These are phyloP conservation scores for Mythimna albipuncta DNA, from an alignment of 2,888 invertebrate genomes.

Conservation along the genomic window DNA sequence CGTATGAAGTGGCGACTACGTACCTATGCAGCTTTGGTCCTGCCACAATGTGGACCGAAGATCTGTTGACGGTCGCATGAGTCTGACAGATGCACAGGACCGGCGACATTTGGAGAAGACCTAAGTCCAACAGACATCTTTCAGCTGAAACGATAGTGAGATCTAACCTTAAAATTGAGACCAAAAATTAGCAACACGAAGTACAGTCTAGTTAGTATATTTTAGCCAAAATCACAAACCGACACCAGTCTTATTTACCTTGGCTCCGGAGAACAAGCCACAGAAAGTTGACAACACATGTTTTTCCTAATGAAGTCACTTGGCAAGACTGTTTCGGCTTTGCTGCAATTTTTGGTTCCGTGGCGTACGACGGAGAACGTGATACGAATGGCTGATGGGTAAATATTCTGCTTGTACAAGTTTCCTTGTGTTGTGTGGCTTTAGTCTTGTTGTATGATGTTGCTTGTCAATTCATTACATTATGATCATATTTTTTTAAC, in stretches of 20 bases:
- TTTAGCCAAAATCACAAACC: slow-evolving; percentile 33
- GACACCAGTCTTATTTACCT: slow-evolving; percentile 55
- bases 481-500: background rate
- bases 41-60: too few relatives aligned
- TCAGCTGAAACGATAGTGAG: background rate
- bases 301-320: slow-evolving; percentile 79
- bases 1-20: too few relatives aligned
- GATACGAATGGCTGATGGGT: slow-evolving; percentile 55
- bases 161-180: background rate
- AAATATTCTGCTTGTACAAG: slow-evolving; percentile 39
- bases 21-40: too few relatives aligned
- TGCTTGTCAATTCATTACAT: slow-evolving; percentile 3
- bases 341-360: slow-evolving; percentile 67
- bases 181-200: slow-evolving; percentile 15
- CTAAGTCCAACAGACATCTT: too few relatives aligned
- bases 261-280: slow-evolving; percentile 49
- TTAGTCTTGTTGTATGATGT: slow-evolving; percentile 16
- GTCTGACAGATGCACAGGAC: too few relatives aligned
- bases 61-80: too few relatives aligned
- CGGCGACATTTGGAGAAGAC: too few relatives aligned
- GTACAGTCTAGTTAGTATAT: slow-evolving; percentile 13
- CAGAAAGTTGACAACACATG: slow-evolving; percentile 61
- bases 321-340: slow-evolving; percentile 75
- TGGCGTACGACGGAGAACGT: slow-evolving; percentile 57
- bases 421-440: slow-evolving; percentile 26